phyloP scores from a whole-genome alignment of 2,888 invertebrate genomes.

The Microctonus aethiopoides region DNA sequence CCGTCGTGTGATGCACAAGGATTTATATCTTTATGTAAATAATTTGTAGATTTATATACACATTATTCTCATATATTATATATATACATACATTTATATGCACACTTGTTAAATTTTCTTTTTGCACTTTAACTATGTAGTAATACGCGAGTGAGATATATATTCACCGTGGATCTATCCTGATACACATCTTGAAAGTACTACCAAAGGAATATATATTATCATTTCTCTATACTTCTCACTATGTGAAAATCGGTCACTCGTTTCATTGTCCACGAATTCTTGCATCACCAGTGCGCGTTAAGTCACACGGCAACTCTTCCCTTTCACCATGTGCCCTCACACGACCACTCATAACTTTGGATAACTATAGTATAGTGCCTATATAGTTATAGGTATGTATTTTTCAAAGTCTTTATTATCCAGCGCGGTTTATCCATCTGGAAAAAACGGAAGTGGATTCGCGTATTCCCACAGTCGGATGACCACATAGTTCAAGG shows the following conservation, averaged over 20 bases:
- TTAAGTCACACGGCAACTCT: conserved; percentile 14
- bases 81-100: not conserved
- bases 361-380: not conserved
- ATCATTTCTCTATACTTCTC: conserved; percentile 1
- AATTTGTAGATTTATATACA: too few species aligned
- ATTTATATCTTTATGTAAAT: too few species aligned
- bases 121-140: too few species aligned
- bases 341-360: not conserved
- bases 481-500: conserved; percentile 29
- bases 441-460: conserved; percentile 32
- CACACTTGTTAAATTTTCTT: not conserved
- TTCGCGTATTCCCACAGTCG: conserved; percentile 33
- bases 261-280: conserved; percentile 22
- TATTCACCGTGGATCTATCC: too few species aligned
- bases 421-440: not conserved
- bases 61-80: too few species aligned
- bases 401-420: not conserved
- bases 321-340: not conserved
- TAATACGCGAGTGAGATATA: too few species aligned
- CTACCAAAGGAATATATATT: conserved; percentile 10
- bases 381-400: not conserved
- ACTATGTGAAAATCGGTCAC: not conserved
- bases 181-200: too few species aligned
- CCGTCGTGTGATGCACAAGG: too few species aligned
- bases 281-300: conserved; percentile 24